phyloP scores from a whole-genome alignment of 2,797 vertebrate genomes.

The Threskiornis aethiopicus region DNA sequence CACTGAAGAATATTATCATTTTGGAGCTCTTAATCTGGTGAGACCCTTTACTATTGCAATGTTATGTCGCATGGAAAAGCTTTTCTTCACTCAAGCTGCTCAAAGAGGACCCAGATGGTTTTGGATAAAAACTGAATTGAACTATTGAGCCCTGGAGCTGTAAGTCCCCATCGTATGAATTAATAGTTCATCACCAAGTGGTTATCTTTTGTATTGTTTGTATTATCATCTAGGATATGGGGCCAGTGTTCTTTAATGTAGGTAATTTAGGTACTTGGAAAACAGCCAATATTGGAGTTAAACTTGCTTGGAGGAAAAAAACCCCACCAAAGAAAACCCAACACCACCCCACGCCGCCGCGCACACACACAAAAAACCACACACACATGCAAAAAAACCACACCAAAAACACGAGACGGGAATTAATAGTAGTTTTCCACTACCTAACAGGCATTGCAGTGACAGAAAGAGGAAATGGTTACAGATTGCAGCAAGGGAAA shows the following conservation, averaged over 20 bases:
- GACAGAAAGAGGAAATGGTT: background rate
- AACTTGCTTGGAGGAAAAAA: background rate
- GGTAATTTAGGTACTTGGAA: background rate
- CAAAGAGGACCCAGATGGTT: background rate
- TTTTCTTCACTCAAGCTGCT: background rate
- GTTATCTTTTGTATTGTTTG: background rate
- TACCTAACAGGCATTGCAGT: background rate
- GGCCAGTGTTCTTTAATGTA: background rate
- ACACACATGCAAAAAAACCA: background rate
- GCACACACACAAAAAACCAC: too few species aligned
- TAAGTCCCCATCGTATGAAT: background rate
- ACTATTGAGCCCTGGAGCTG: background rate
- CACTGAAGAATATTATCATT: background rate
- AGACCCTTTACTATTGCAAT: background rate
- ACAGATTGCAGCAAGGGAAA: background rate
- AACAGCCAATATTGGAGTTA: background rate
- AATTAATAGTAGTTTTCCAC: background rate
- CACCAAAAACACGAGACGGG: accelerated
- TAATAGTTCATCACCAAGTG: background rate
- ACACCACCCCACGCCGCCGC: background rate
- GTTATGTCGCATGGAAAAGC: background rate
- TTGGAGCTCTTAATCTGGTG: background rate
- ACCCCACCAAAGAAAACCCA: background rate
- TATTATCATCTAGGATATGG: background rate
- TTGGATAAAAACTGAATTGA: background rate